Percentiles rank a stretch among this genome's conserved stretches.
phyloP scores from a whole-genome alignment of 1,140 invertebrate species.

The Lasioglossum albipes region DNA sequence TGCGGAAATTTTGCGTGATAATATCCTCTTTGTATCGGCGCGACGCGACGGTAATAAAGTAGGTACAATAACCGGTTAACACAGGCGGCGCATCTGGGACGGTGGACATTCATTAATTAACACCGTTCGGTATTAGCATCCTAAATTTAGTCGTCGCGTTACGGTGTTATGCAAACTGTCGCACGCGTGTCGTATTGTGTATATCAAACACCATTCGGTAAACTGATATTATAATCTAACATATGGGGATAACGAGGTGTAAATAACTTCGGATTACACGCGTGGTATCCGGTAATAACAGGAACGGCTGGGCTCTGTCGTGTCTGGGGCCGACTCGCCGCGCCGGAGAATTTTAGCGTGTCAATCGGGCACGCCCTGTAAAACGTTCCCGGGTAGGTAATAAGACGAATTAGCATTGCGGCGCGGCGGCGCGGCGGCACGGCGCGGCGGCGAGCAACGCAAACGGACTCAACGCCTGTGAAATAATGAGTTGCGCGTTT shows the following conservation, averaged over 20 bases:
- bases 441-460: not conserved
- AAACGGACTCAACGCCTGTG: not conserved
- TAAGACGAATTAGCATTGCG: conserved; percentile 38
- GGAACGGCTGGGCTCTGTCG: conserved; percentile 28
- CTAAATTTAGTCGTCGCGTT: conserved; percentile 18
- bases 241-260: conserved; percentile 51
- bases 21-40: no score
- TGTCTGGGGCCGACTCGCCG: no score
- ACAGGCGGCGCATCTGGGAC: not conserved
- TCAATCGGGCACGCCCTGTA: conserved; percentile 30
- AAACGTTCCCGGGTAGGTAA: conserved; percentile 30
- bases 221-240: conserved; percentile 62
- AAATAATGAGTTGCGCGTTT: conserved; percentile 10
- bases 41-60: no score
- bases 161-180: conserved; percentile 14
- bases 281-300: conserved; percentile 36
- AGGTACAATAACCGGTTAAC: not conserved
- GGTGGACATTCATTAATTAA: conserved; percentile 26
- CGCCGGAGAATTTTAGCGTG: conserved; percentile 38
- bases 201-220: conserved; percentile 32
- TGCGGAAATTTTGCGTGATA: no score
- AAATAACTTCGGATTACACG: conserved; percentile 50
- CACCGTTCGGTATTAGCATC: conserved; percentile 13
- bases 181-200: not conserved
- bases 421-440: not conserved